phyloP scores from a whole-genome alignment of 1,140 invertebrate species.

The Cotesia typhae region DNA sequence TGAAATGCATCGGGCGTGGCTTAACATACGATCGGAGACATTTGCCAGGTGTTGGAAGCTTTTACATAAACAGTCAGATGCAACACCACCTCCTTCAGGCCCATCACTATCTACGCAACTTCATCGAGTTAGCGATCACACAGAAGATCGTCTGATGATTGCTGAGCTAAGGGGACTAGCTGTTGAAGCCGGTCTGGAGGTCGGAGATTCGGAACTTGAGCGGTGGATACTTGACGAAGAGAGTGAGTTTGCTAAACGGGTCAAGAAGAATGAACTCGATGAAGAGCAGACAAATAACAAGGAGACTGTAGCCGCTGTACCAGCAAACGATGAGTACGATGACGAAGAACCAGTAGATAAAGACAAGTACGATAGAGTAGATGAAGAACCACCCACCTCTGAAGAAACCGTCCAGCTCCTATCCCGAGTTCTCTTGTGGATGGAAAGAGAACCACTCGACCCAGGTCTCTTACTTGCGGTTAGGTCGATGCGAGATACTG shows the following conservation, averaged over 20 bases:
- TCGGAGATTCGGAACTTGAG: conserved; percentile 57
- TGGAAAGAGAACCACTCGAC: conserved; percentile 68
- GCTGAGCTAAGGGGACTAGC: conserved; percentile 59
- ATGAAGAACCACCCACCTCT: conserved; percentile 51
- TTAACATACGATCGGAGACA: conserved; percentile 62
- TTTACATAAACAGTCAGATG: conserved; percentile 44
- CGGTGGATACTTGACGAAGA: conserved; percentile 59
- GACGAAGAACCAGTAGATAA: conserved; percentile 42
- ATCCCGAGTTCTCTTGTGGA: conserved; percentile 65
- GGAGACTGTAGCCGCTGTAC: conserved; percentile 24
- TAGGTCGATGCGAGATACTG: conserved; percentile 64
- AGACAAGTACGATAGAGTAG: conserved; percentile 36
- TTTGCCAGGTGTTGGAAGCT: conserved; percentile 60
- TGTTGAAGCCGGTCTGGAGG: conserved; percentile 60
- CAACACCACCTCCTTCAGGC: conserved; percentile 8
- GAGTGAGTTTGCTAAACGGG: conserved; percentile 44
- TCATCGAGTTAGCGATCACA: conserved; percentile 39
- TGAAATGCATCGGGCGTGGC: conserved; percentile 65
- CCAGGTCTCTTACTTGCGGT: conserved; percentile 64
- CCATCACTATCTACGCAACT: conserved; percentile 37
- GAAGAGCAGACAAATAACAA: conserved; percentile 45
- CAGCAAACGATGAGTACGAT: conserved; percentile 41
- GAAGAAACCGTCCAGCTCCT: conserved; percentile 62
- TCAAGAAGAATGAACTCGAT: conserved; percentile 47
- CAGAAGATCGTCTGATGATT: conserved; percentile 54